Evolutionary conservation across 2,797 vertebrate species (phyloP), one percentile per base, ranked within the genome.

Genomic region (Fistularia tabacaria): DNA sequence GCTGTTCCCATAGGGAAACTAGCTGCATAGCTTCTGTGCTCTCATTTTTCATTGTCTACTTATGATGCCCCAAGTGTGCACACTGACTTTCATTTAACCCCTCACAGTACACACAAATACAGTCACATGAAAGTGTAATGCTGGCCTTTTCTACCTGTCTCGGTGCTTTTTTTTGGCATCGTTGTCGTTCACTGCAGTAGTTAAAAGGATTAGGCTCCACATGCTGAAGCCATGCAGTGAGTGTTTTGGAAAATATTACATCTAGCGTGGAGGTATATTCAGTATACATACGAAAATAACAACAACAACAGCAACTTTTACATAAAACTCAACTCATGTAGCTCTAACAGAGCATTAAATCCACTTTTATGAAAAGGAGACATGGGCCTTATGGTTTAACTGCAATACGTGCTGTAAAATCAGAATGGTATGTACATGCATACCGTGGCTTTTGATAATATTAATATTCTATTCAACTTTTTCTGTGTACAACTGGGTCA

Each of bases 41-140:
- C 76, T 85, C 87, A 90, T 91, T 88, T 90, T 88, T 92, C 88
- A 89, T 77, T 90, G 88, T 88, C 90, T 89, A 74, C 82, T 91
- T 88, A 89, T 86, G 85, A 89, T 86, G 75, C 81, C 82, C 84
- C 82, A 81, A 80, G 80, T 87, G 80, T 81, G 75, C 79, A 64
- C 79, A 56, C 83, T 85, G 86, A 91, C 89, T 90, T 92, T 91
- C 85, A 89, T 89, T 88, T 90, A 89, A 89, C 88, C 85, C 81
- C 77, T 79, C 71, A 42, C 49, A 76, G 72, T 60, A 78, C 67
- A 79, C 67, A 77, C 69, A 57, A 62, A 49, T 50, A 71, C 66
- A 58, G 72, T 54, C 51, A 46, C 74, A 69, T 47, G 59, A 66
- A 75, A 62, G 56, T 44, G 52, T 63, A 60, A 75, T 69, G 71